Evolutionary conservation across 2,888 invertebrate genomes (phyloP).

Genomic region (Chelonus formosanus): DNA sequence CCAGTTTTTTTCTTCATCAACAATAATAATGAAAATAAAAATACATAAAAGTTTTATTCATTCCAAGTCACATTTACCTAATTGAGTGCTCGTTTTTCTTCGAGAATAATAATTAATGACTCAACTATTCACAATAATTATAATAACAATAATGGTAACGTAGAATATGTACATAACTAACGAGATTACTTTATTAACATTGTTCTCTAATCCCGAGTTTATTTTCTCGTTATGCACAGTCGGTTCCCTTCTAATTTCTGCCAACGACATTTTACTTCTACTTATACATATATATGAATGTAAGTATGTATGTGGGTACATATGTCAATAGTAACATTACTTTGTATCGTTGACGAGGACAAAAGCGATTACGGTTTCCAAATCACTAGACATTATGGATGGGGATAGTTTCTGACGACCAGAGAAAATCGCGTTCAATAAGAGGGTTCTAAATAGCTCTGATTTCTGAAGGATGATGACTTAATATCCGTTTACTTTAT

Average conservation of each 20-base stretch:
- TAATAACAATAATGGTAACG: too few species aligned
- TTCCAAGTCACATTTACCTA: background rate
- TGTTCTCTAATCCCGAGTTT: too few species aligned
- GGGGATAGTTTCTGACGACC: conserved; percentile 7
- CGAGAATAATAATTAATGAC: background rate
- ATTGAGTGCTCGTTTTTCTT: background rate
- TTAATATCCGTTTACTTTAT: conserved; percentile 42
- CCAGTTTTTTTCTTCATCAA: background rate
- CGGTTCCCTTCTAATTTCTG: conserved; percentile 23
- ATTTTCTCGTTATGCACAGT: conserved; percentile 42
- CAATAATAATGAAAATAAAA: background rate
- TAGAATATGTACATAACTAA: background rate
- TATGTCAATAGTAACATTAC: conserved; percentile 40
- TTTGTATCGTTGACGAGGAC: conserved; percentile 48
- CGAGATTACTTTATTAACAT: background rate
- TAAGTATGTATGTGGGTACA: background rate
- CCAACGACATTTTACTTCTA: conserved; percentile 2
- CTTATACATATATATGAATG: background rate
- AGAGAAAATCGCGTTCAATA: conserved; percentile 8
- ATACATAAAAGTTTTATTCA: background rate
- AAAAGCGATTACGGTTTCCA: conserved; percentile 54
- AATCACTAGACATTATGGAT: conserved; percentile 45
- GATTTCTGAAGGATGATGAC: conserved; percentile 37
- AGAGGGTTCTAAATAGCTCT: conserved; percentile 32
- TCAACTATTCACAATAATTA: background rate